A percentile compares a stretch with the other conserved stretches of the same genome.
These are phyloP conservation scores for Matsumurasca onukii DNA, from an alignment of 1,140 invertebrate genomes.

Conservation along the genomic window DNA sequence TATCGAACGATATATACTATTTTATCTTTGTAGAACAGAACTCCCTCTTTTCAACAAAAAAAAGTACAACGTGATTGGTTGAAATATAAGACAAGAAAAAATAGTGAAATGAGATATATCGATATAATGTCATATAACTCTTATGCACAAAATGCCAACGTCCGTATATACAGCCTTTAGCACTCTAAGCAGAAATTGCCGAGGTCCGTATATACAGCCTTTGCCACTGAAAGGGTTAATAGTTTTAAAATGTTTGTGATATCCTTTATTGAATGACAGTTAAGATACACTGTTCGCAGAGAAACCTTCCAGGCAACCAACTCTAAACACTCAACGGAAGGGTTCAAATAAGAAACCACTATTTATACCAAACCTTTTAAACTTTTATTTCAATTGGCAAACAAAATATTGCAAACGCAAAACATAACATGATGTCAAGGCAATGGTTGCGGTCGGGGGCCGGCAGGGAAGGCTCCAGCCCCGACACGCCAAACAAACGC, in stretches of 20 bases:
- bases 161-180: conserved; percentile 32
- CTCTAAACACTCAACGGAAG: too few species aligned
- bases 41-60: too few species aligned
- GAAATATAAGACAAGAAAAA: too few species aligned
- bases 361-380: conserved; percentile 40
- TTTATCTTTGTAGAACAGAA: too few species aligned
- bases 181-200: conserved; percentile 33
- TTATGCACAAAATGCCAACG: not conserved
- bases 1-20: too few species aligned
- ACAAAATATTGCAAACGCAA: conserved; percentile 41
- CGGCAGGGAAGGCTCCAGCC: conserved; percentile 34
- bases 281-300: too few species aligned
- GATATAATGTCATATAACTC: not conserved
- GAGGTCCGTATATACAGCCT: conserved; percentile 6
- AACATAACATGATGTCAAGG: conserved; percentile 40
- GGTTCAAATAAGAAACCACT: too few species aligned
- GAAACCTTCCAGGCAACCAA: too few species aligned
- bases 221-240: conserved; percentile 35
- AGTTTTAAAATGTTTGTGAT: too few species aligned
- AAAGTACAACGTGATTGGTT: too few species aligned
- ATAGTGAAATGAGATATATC: too few species aligned
- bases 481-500: conserved; percentile 33
- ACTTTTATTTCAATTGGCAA: conserved; percentile 42
- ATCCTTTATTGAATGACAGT: too few species aligned
- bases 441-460: conserved; percentile 35